Percentiles rank a stretch among this genome's conserved stretches.
These are phyloP conservation scores for Guaruba guarouba DNA, from an alignment of 2,113 vertebrate species.

Conservation along the genomic window DNA sequence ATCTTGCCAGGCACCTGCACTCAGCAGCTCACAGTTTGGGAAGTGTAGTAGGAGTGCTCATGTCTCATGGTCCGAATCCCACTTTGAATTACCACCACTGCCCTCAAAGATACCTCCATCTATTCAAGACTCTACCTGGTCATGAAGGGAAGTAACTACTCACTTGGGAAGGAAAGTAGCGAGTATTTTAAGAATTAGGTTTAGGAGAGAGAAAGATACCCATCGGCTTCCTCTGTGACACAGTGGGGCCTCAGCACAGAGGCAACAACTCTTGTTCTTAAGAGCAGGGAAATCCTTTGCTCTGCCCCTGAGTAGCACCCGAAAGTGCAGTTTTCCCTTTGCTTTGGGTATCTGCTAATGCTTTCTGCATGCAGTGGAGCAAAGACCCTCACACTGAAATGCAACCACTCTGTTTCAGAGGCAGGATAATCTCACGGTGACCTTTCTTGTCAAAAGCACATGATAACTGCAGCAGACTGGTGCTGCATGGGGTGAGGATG, in stretches of 20 bases:
- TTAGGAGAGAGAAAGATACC: background rate
- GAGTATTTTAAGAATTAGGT: background rate
- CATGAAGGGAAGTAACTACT: background rate
- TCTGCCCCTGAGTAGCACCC: background rate
- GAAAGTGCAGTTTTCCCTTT: background rate
- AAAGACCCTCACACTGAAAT: background rate
- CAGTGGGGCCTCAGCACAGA: background rate
- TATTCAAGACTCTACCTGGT: background rate
- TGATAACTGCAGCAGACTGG: constrained; percentile 1
- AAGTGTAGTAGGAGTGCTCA: background rate
- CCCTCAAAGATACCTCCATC: background rate
- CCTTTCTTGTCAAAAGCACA: constrained; percentile 46
- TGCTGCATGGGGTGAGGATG: constrained; percentile 1
- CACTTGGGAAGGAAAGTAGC: background rate
- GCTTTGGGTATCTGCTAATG: background rate
- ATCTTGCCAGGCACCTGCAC: accelerated
- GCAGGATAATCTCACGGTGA: background rate
- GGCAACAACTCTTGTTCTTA: background rate
- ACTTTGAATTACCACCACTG: accelerated
- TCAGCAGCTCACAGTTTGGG: background rate
- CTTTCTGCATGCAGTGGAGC: background rate
- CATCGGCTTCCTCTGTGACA: background rate
- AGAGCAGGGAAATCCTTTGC: background rate
- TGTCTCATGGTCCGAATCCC: background rate
- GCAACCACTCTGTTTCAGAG: background rate